Evolutionary conservation across 2,113 vertebrate genomes (phyloP), one percentile per base, ranked within the genome.

Genomic region (Nicator chloris): DNA sequence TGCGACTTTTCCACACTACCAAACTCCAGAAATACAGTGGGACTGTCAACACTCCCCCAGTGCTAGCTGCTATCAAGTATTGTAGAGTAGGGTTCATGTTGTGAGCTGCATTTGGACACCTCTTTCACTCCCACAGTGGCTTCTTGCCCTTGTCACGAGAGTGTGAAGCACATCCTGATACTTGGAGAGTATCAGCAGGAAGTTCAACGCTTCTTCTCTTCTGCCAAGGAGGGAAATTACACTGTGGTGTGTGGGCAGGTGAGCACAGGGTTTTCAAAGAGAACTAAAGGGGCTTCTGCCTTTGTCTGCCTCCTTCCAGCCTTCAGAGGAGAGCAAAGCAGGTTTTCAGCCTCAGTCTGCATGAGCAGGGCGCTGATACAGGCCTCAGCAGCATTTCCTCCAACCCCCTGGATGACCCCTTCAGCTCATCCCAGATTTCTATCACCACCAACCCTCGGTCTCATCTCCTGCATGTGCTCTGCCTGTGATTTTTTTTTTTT

Each of bases 301-400:
- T 95, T 79, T 79, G 49, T 64, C 33, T 79, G 90, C 44, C 51
- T 40, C 56, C 37, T 92, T 27, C 17, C 15, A 50, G 63, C 1
- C 4, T 68, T 81, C n/a, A 42, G 60, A 26, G 45, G 21, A 66
- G 8, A 13, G 35, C 21, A 64, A 47, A 64, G 50, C 27, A 60
- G 15, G 11, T 20, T 92, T 86, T 59, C 2, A 3, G 7, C 47
- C 47, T 86, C 47, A 44, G 28, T 57, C 49, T 33, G 10, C 15
- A 22, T 13, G 19, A 40, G 40, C 42, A 63, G 53, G 24, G 53
- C 2, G 0, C 39, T 1, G 3, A 19, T 20, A 16, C 0, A 7
- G 51, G 54, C 60, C 73, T 64, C 73, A 71, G 54, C 50, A 91
- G 50, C 3, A 1, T 57, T 66, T 88, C 57, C n/a, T 91, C 33